phyloP scores from a whole-genome alignment of 2,888 invertebrate species.

The Conops quadrifasciatus region DNA sequence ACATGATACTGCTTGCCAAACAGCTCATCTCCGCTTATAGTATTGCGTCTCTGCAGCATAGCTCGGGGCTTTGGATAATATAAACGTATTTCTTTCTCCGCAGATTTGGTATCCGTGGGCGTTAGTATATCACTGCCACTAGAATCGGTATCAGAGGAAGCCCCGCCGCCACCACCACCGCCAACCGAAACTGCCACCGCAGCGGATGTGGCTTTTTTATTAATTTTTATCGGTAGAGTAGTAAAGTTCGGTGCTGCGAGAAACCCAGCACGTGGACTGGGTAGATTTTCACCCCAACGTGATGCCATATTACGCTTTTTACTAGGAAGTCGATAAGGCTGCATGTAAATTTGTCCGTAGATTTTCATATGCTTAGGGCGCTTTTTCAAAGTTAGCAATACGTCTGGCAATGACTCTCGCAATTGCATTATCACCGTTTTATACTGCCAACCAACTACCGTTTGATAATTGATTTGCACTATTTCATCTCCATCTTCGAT shows the following conservation, averaged over 20 bases:
- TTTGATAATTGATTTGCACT: conserved; percentile 83
- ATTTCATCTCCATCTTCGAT: conserved; percentile 97
- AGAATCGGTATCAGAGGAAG: conserved; percentile 66
- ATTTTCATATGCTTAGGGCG: conserved; percentile 83
- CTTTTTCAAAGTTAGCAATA: conserved; percentile 82
- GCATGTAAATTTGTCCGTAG: conserved; percentile 74
- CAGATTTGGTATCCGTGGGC: conserved; percentile 64
- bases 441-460: conserved; percentile 82
- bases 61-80: conserved; percentile 80
- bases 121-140: conserved; percentile 70
- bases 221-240: conserved; percentile 62
- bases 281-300: conserved; percentile 75
- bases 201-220: conserved; percentile 48
- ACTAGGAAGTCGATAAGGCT: conserved; percentile 77
- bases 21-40: conserved; percentile 86
- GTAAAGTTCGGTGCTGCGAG: conserved; percentile 63
- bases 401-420: conserved; percentile 81
- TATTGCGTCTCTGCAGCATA: conserved; percentile 82
- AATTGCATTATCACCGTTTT: conserved; percentile 78
- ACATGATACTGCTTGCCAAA: conserved; percentile 55
- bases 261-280: conserved; percentile 72
- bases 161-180: conserved; percentile 29
- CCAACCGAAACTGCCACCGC: conserved; percentile 35
- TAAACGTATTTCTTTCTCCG: conserved; percentile 67
- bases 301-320: conserved; percentile 74